Conservation (phyloP, 2,888 invertebrate genomes). For the Orthosia gracilis region DNA sequence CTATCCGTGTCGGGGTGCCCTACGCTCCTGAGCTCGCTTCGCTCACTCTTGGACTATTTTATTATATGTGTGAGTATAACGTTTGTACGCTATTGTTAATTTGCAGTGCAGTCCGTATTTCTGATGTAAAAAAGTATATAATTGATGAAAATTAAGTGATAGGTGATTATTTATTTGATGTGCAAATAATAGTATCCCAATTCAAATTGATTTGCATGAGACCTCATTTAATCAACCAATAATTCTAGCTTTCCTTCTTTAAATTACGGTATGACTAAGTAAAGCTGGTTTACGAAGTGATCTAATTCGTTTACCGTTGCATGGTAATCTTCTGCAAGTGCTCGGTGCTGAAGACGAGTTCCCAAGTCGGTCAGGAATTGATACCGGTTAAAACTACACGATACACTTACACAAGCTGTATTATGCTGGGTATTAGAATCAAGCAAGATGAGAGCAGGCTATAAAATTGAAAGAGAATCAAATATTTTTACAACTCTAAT, state of each 20-base stretch:
- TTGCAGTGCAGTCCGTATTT: too few relatives aligned
- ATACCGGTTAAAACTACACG: conserved; percentile 10
- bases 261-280: conserved; percentile 7
- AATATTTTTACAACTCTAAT: too few relatives aligned
- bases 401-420: background rate
- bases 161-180: too few relatives aligned
- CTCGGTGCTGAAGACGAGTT: conserved; percentile 18
- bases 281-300: background rate
- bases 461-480: too few relatives aligned
- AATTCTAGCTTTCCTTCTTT: background rate
- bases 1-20: too few relatives aligned
- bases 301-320: conserved; percentile 40
- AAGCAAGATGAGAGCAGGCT: background rate
- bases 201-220: background rate
- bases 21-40: too few relatives aligned
- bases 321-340: conserved; percentile 13
- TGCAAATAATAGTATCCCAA: too few relatives aligned
- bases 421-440: background rate
- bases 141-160: too few relatives aligned
- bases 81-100: too few relatives aligned
- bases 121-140: too few relatives aligned
- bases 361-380: conserved; percentile 42
- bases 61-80: too few relatives aligned
- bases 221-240: background rate
- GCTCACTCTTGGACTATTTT: too few relatives aligned